Conservation (phyloP, 2,113 vertebrate species). For the Platichthys stellatus region DNA sequence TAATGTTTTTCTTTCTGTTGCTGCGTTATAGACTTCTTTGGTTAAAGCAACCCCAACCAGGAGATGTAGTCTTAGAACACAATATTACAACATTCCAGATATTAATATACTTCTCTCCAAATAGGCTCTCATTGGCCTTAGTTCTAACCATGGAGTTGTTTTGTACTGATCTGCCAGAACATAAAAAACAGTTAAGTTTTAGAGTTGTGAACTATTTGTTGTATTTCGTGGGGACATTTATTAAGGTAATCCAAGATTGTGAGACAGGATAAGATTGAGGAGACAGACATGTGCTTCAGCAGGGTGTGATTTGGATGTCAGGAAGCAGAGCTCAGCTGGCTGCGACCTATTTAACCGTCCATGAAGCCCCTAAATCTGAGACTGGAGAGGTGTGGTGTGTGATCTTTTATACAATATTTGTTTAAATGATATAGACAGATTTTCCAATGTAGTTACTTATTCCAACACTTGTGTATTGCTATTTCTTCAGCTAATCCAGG, state of each 20-base stretch:
- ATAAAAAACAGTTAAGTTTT: neutral
- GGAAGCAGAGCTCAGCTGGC: neutral
- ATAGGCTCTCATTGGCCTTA: neutral
- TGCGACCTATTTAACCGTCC: neutral
- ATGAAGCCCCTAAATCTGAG: neutral
- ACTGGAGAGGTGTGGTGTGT: neutral
- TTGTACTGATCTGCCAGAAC: neutral
- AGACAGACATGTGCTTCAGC: neutral
- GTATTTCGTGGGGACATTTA: neutral
- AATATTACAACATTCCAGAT: neutral
- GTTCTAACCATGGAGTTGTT: too few species aligned
- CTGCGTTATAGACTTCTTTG: neutral
- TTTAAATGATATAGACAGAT: too few species aligned
- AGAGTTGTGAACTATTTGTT: neutral
- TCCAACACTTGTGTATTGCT: neutral
- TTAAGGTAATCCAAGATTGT: neutral
- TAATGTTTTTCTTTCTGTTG: too few species aligned
- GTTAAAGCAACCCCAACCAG: neutral
- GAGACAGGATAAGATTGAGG: neutral
- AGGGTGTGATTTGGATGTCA: neutral
- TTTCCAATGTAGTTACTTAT: neutral
- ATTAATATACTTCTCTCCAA: neutral
- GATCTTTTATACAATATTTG: neutral
- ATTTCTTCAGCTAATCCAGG: constrained; percentile 50
- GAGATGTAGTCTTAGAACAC: neutral